Evolutionary conservation across 2,888 invertebrate genomes (phyloP), one percentile per base, ranked within the genome.

Genomic region (Sturmia bella): DNA sequence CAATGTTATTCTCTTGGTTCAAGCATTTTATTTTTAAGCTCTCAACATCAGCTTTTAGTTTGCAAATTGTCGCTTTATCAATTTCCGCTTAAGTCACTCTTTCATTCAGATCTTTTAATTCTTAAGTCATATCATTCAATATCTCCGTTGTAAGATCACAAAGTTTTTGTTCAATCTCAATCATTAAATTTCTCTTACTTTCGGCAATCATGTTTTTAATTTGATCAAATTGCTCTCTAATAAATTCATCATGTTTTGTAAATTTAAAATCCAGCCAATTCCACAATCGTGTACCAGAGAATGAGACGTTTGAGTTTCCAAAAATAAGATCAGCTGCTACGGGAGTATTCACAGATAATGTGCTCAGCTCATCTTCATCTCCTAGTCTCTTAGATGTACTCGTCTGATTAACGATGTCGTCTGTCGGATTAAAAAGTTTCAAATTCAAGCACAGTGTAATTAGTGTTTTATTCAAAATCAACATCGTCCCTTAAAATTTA

Each of bases 21-120:
- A 50, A 19, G 48, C 48, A 48, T 19, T 48, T 19, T 9, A 19
- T 19, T 48, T 19, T 48, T 48, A 48, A 48, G 13, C 19, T 48
- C 19, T 48, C 13, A 19, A 48, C 48, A 3, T 48, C 48, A 48
- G 6, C 19, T 19, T 48, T 48, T 19, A 48, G 19, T 48, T 6
- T 48, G 13, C 19, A n/a, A 32, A 56, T 56, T 56, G 27, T 15
- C 56, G 17, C 37, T 1, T 32, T 32, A 11, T 11, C 32, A 9
- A 9, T 1, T 17, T 37, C 15, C 11, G 37, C 15, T 37, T 56
- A 5, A 37, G 2, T 37, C 15, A 56, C 56, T 32, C 37, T 15
- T 37, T 56, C 56, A 56, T 32, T 56, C 37, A 56, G 17, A 15
- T 56, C 56, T 37, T 56, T 56, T 54, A 27, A 13, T 54, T 54